Conservation (phyloP, 2,113 vertebrate species). For the Smithornis capensis region DNA sequence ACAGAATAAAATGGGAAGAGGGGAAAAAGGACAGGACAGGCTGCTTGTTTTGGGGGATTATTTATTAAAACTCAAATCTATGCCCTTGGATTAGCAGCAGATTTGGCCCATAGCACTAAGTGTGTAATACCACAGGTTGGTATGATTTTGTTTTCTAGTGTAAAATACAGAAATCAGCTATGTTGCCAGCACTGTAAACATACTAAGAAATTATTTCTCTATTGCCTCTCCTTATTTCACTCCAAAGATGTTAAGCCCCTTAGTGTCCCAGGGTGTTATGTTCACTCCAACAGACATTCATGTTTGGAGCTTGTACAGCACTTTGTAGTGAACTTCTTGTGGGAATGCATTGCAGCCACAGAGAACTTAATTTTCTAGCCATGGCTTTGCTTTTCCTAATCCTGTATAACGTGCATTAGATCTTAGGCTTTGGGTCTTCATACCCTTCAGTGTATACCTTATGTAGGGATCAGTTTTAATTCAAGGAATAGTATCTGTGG, state of each 20-base stretch:
- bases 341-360: not conserved
- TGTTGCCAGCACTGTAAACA: not conserved
- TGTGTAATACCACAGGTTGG: not conserved
- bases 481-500: not conserved
- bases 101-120: not conserved
- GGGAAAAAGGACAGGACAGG: not conserved
- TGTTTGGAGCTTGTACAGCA: not conserved
- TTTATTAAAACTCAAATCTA: not conserved
- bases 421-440: slow-evolving; percentile 10
- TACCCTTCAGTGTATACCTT: not conserved
- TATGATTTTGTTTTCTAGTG: not conserved
- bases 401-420: not conserved
- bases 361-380: not conserved
- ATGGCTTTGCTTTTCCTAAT: slow-evolving; percentile 29
- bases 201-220: not conserved
- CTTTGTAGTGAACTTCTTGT: not conserved
- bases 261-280: not conserved
- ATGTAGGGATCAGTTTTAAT: not conserved
- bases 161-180: not conserved
- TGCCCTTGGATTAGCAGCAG: not conserved
- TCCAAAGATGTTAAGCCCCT: not conserved
- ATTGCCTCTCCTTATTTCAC: not conserved
- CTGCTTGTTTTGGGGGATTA: not conserved
- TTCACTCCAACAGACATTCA: not conserved
- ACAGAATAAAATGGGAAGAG: not conserved